Percentiles rank a stretch among this genome's conserved stretches.
Conservation (phyloP, 2,113 vertebrate species). For the Ranitomeya imitator region DNA sequence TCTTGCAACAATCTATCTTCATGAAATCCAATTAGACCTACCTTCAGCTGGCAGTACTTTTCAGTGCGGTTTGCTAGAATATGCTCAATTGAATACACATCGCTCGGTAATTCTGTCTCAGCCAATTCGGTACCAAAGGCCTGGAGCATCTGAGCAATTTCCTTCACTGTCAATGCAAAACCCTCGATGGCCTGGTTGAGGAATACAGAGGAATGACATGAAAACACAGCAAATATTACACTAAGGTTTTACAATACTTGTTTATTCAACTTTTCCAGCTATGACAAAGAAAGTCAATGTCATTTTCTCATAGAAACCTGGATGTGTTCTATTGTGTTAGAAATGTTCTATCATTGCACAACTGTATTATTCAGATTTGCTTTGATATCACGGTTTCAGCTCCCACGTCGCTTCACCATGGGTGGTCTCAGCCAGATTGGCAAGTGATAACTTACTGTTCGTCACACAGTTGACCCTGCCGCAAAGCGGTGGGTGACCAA, state of each 20-base stretch:
- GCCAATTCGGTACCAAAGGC: constrained; percentile 92
- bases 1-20: constrained; percentile 23
- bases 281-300: not conserved
- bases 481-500: no score
- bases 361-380: no score
- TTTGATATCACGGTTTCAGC: no score
- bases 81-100: constrained; percentile 78
- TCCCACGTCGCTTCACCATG: no score
- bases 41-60: constrained; percentile 91
- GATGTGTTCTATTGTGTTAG: not conserved
- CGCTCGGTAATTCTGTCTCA: constrained; percentile 82
- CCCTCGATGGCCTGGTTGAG: constrained; percentile 89
- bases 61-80: constrained; percentile 83
- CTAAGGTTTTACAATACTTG: not conserved
- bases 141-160: constrained; percentile 94
- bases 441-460: no score
- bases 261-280: not conserved
- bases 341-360: no score
- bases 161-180: constrained; percentile 94
- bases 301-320: not conserved
- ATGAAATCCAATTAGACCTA: constrained; percentile 61
- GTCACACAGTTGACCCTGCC: no score
- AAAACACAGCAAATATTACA: constrained; percentile 36
- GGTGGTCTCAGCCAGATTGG: no score
- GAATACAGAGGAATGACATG: not conserved